These are phyloP conservation scores for Propsilocerus akamusi DNA, from an alignment of 1,140 invertebrate genomes.

Conservation along the genomic window DNA sequence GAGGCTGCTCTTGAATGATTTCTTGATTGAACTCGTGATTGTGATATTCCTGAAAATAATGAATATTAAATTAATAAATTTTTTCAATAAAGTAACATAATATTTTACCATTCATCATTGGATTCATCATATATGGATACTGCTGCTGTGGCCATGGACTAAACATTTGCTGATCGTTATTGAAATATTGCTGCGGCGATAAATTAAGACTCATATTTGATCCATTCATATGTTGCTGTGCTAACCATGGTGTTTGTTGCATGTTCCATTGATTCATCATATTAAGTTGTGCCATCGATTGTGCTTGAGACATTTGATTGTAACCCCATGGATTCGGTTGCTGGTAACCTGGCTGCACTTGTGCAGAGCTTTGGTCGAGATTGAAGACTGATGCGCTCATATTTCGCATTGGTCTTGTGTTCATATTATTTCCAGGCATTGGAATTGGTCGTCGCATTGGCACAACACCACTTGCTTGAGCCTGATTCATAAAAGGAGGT, in stretches of 20 bases:
- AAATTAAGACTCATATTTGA: constrained; percentile 47
- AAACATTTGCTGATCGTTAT: constrained; percentile 25
- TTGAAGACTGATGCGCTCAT: constrained; percentile 33
- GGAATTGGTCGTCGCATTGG: background rate
- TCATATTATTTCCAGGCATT: background rate
- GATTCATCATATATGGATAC: constrained; percentile 19
- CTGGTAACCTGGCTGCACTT: constrained; percentile 3
- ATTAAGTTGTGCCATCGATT: constrained; percentile 47
- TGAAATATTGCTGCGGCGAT: constrained; percentile 22
- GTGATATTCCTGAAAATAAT: constrained; percentile 11
- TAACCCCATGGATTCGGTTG: constrained; percentile 20
- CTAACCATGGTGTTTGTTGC: constrained; percentile 18
- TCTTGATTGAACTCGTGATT: constrained; percentile 27
- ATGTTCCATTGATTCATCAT: constrained; percentile 25
- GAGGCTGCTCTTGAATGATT: constrained; percentile 38
- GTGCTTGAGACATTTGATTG: constrained; percentile 33
- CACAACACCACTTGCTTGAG: constrained; percentile 6
- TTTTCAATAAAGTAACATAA: background rate
- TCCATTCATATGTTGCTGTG: constrained; percentile 32
- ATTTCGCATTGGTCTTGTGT: constrained; percentile 6
- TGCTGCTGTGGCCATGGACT: constrained; percentile 21
- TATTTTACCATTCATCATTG: constrained; percentile 18
- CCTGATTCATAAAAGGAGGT: constrained; percentile 9
- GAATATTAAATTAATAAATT: no score
- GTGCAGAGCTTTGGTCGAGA: constrained; percentile 22